These are phyloP conservation scores for Scopus umbretta DNA, from an alignment of 2,113 vertebrate species.

Conservation along the genomic window DNA sequence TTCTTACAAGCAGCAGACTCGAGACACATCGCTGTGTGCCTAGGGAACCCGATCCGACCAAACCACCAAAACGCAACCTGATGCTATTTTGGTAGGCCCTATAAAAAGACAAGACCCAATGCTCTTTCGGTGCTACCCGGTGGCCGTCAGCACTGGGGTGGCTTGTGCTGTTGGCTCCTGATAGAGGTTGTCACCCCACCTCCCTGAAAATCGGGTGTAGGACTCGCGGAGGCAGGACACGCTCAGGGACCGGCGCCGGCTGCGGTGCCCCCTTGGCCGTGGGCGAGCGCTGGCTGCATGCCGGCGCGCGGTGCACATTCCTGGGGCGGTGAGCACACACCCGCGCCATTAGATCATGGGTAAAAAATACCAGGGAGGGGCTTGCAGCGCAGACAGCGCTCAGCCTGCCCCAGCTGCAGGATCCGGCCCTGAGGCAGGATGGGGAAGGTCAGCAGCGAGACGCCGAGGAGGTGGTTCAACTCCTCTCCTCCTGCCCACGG, in stretches of 20 bases:
- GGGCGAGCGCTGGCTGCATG: not conserved
- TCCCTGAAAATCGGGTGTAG: accelerated
- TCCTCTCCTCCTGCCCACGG: not conserved
- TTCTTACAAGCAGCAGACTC: too few relatives aligned
- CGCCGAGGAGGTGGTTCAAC: accelerated
- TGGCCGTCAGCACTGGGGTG: not conserved
- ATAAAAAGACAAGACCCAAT: not conserved
- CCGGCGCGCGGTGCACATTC: not conserved
- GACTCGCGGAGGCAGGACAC: accelerated
- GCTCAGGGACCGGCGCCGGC: accelerated
- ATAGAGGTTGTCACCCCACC: not conserved
- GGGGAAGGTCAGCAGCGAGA: not conserved
- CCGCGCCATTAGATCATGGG: not conserved
- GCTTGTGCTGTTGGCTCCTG: accelerated
- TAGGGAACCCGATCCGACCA: not conserved
- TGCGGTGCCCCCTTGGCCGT: accelerated
- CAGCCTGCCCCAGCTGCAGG: not conserved
- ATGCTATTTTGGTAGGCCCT: not conserved
- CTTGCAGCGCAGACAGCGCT: not conserved
- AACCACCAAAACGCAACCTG: not conserved
- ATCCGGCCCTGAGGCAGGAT: not conserved
- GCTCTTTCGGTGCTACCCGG: not conserved
- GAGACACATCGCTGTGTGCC: too few relatives aligned
- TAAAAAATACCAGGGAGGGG: not conserved
- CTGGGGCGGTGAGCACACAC: not conserved